Evolutionary conservation across 2,797 vertebrate genomes (phyloP), one percentile per base, ranked within the genome.

Genomic region (Cuniculus paca): DNA sequence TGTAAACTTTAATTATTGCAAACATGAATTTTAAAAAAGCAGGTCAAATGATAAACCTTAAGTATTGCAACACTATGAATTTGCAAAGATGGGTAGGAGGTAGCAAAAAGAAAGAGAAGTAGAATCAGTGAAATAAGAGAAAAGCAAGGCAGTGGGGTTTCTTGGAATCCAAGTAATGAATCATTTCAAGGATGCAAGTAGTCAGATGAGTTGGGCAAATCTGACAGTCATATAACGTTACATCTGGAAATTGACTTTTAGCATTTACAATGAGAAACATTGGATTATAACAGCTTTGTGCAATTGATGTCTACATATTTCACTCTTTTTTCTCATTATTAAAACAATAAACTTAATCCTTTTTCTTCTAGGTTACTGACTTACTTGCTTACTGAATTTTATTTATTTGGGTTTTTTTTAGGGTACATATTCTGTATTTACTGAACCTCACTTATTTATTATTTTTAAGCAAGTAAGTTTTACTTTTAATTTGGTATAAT

Each of bases 341-440:
- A 39, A 83, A 90, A 90, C 77, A 28, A 58, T n/a, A 74, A 61
- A 26, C 17, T 31, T 45, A 92, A 88, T 91, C 48, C 17, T 78
- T 86, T 86, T n/a, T 86, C 39, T 80, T 60, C 20, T 31, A 95
- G 8, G 22, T 88, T 75, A 75, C 50, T 75, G 14, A 42, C 54
- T 77, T 5, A 65, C 2, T 20, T 92, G 4, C 16, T 97, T 88
- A 83, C 50, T n/a, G 48, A 92, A 65, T 81, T 54, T 65, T 82
- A 60, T 60, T 65, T 82, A 52, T 61, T 91, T 88, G 78, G n/a
- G n/a, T n/a, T 82, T 88, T 88, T 72, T 88, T 88, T 88, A 77
- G 88, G 63, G 6, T 61, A 5, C 36, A 75, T 60, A 0, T 63
- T 70, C 68, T 58, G 7, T 34, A 3, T 93, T 95, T 42, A n/a